Evolutionary conservation across 2,113 vertebrate species (phyloP).

Genomic region (Athene cunicularia): DNA sequence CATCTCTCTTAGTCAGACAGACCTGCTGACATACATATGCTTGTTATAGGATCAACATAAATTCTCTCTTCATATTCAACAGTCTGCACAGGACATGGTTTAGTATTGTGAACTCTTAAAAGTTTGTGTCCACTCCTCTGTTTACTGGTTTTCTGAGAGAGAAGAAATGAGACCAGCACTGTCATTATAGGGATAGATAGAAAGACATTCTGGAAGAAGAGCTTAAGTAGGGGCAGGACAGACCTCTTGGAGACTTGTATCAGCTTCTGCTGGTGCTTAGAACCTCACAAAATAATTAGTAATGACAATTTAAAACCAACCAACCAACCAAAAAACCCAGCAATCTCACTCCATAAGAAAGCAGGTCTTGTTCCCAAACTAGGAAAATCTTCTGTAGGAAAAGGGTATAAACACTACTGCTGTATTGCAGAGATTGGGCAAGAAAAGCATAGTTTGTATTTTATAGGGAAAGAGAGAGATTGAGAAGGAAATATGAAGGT

Average conservation of each 20-base stretch:
- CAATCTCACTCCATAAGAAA: not conserved
- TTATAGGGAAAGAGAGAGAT: not conserved
- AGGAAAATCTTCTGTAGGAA: not conserved
- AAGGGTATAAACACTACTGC: not conserved
- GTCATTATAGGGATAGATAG: not conserved
- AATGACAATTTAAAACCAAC: not conserved
- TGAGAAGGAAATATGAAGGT: not conserved
- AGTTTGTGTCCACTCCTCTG: not conserved
- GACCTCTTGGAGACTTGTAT: not conserved
- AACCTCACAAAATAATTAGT: not conserved
- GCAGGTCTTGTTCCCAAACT: not conserved
- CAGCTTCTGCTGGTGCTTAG: not conserved
- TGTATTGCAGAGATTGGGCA: not conserved
- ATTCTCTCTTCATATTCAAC: not conserved
- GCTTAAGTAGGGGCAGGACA: not conserved
- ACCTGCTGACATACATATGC: not conserved
- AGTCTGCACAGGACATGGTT: rapidly evolving
- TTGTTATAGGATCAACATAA: not conserved
- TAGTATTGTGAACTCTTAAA: not conserved
- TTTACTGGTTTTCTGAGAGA: not conserved
- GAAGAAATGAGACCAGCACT: not conserved
- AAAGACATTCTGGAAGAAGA: not conserved
- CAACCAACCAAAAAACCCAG: not conserved
- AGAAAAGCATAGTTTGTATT: not conserved
- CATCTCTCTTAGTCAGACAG: not conserved